A percentile compares a stretch with the other conserved stretches of the same genome.
phyloP scores from a whole-genome alignment of 2,888 invertebrate genomes.

The Seladonia tumulorum region DNA sequence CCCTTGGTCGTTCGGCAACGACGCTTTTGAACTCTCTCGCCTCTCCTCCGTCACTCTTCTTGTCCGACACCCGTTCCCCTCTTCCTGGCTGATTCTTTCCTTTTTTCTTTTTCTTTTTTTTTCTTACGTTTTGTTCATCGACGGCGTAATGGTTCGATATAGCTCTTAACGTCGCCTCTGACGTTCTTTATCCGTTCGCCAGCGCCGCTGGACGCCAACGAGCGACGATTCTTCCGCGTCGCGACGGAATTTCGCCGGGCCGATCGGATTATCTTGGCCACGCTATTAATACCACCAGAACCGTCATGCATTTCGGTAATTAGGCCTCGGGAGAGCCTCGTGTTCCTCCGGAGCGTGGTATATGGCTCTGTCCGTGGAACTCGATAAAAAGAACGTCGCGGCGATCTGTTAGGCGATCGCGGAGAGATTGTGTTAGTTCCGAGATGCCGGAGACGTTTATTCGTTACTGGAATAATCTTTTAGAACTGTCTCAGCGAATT shows the following conservation, averaged over 20 bases:
- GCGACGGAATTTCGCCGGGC: not conserved
- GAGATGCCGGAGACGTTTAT: not conserved
- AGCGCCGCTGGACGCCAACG: conserved; percentile 15
- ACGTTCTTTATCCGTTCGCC: conserved; percentile 36
- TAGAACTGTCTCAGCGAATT: not conserved
- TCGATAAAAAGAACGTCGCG: not conserved
- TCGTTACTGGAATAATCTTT: not conserved
- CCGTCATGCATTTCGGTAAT: not conserved
- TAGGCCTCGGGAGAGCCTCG: not conserved
- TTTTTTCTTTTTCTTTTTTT: no score
- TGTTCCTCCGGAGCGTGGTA: not conserved
- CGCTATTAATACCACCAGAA: not conserved
- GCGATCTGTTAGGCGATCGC: not conserved
- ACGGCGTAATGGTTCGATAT: conserved; percentile 52
- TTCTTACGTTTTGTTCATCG: conserved; percentile 24
- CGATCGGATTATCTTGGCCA: not conserved
- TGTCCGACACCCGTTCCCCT: conserved; percentile 22
- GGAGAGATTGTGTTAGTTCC: not conserved
- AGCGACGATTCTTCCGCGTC: conserved; percentile 9
- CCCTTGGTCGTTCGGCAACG: conserved; percentile 47
- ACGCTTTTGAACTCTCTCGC: conserved; percentile 42
- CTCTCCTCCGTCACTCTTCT: conserved; percentile 46
- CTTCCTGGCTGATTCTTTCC: not conserved
- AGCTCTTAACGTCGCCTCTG: conserved; percentile 30
- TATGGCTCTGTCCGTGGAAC: not conserved